These are phyloP conservation scores for Apamea sordens DNA, from an alignment of 2,888 invertebrate genomes.

Conservation along the genomic window DNA sequence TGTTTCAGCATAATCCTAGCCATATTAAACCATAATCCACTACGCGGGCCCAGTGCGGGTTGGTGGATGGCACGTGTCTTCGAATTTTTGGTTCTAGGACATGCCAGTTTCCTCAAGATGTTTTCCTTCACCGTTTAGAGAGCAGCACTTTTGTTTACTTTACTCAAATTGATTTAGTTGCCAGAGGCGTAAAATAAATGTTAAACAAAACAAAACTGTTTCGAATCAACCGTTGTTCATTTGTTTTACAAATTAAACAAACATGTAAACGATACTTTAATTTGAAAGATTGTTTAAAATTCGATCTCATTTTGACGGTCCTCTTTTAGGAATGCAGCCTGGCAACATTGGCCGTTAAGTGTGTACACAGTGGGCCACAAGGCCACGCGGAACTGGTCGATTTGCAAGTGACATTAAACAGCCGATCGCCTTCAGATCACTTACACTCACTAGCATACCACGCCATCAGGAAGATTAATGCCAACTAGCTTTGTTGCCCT, in stretches of 20 bases:
- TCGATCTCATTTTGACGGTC: conserved; percentile 3
- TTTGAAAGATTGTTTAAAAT: conserved; percentile 3
- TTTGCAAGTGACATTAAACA: conserved; percentile 77
- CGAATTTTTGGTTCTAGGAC: neutral
- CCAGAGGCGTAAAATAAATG: conserved; percentile 10
- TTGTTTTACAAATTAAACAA: neutral
- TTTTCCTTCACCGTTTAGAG: neutral
- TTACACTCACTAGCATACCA: conserved; percentile 65
- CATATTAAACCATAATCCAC: neutral
- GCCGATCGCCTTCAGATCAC: conserved; percentile 75
- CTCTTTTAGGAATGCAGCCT: conserved; percentile 26
- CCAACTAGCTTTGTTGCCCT: conserved; percentile 57
- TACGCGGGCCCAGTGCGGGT: neutral
- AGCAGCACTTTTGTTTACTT: conserved; percentile 4
- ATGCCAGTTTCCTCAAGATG: neutral
- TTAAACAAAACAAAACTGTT: neutral
- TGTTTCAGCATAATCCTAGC: neutral
- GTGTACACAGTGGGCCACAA: conserved; percentile 68
- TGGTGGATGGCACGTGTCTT: neutral
- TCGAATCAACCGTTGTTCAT: neutral
- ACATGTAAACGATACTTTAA: neutral
- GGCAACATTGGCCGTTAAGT: conserved; percentile 15
- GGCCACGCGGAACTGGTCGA: conserved; percentile 78
- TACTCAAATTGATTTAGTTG: conserved; percentile 5
- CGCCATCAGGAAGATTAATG: conserved; percentile 60